Evolutionary conservation across 2,888 invertebrate species (phyloP), one percentile per base, ranked within the genome.

Genomic region (Dione juno): DNA sequence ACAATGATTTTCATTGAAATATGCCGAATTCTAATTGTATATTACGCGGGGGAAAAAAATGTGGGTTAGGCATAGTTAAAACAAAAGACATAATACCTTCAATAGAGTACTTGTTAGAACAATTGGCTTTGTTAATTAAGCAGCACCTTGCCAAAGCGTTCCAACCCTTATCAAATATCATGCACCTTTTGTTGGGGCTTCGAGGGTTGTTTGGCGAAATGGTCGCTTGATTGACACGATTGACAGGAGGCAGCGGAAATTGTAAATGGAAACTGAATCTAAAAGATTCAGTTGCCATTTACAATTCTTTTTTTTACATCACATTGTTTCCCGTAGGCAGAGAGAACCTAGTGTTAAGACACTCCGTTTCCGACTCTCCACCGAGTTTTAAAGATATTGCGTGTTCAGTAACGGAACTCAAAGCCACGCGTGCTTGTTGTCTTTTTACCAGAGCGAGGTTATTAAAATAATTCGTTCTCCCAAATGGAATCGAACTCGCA

Each of bases 151-250:
- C 35, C 50, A 45, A 16, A 61, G 61, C 43, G 45, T 54, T 66
- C 41, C 19, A 66, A 63, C 69, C 69, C 66, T 66, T 69, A 69
- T 57, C 69, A 69, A 69, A 61, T 64, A 52, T 57, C 63, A 63
- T 50, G 54, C 54, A 66, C 61, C 69, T 61, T 28, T 69, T 66
- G 63, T 66, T 57, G 13, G 28, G n/a, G 40, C 8, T 19, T 45
- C 35, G 37, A 67, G 70, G 68, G 71, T 73, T 69, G 69, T 67
- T 74, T 53, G 67, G 65, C 64, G 65, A 69, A 72, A 72, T 64
- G 63, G 28, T 64, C 50, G 16, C 5, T 40, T 21, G 0, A 11
- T 16, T 50, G 35, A 13, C 13, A 40, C 50, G 14, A 37, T 16
- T 64, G 19, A 40, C 35, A 64, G 19, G 50, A 50, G 48, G 14